Base-by-base conservation (phyloP, 2,888 invertebrate species). In the Drosophila pegasa region DNA sequence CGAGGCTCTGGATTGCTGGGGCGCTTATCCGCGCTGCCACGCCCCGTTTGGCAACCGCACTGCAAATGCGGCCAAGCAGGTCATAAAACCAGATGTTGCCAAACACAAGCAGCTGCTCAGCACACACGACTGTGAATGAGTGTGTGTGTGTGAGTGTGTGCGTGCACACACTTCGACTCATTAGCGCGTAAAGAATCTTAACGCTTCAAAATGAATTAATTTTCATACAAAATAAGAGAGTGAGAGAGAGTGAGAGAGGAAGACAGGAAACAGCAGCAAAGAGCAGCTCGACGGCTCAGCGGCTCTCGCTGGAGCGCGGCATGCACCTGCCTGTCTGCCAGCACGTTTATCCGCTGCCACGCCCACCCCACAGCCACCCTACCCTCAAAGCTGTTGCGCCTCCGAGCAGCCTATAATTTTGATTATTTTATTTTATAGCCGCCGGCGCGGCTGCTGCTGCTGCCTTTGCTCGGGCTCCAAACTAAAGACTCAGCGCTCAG, bases 121-220 rank as follows among this genome's bases (percentile, higher is more conserved):
- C 45, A 29, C 27, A 25, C n/a, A 20, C 35, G 25, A 4, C 12
- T 31, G 14, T 37, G 22, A 2, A 29, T 29, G 37, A 31, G 20
- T 45, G 16, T 16, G 38, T 54, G 7, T 22, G 41, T 29, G 45
- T 38, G 33, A 35, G 45, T 50, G 47, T 62, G 29, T 33, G 22
- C 10, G 16, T 22, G n/a, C 35, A 47, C 66, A 70, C 80, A 85
- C 83, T 82, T 80, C 72, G 84, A 84, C 81, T 84, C 87, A 84
- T 84, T 84, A 84, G 82, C 75, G 77, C 74, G 74, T 74, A 71
- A 87, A 62, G 78, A 73, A 76, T 74, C 70, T 77, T 77, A 76
- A 76, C 76, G 83, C 84, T 84, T 84, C 81, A 87, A 87, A 84
- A 87, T 84, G 87, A 87, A 87, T 84, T 87, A 87, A 84, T 84